A percentile compares a stretch with the other conserved stretches of the same genome.
Conservation (phyloP, 2,888 invertebrate species). For the Spisula subtruncata region DNA sequence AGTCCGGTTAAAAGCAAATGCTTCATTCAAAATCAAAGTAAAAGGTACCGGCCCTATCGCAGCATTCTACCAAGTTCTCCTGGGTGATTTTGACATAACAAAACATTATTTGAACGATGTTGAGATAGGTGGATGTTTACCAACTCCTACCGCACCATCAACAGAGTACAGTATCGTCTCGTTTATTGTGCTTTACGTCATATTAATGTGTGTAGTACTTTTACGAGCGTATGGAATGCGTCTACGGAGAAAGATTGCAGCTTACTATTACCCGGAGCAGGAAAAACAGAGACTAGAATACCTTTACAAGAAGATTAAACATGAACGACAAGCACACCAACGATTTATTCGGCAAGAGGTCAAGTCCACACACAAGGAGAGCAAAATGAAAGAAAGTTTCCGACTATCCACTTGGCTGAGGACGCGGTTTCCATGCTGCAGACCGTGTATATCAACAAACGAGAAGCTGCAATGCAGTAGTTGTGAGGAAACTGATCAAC, state of each 20-base stretch:
- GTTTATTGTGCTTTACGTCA: slow-evolving; percentile 62
- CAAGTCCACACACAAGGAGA: slow-evolving; percentile 65
- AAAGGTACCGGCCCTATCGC: slow-evolving; percentile 17
- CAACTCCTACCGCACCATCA: slow-evolving; percentile 64
- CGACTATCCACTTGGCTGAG: slow-evolving; percentile 63
- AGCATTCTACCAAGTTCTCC: not conserved
- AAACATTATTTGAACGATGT: slow-evolving; percentile 53
- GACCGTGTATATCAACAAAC: slow-evolving; percentile 32
- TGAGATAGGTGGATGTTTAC: slow-evolving; percentile 69
- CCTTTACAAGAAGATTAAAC: slow-evolving; percentile 70
- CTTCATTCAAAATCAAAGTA: not conserved
- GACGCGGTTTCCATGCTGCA: slow-evolving; percentile 49
- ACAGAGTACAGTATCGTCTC: slow-evolving; percentile 44
- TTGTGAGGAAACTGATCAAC: slow-evolving; percentile 54
- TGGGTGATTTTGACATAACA: slow-evolving; percentile 51
- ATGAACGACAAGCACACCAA: slow-evolving; percentile 40
- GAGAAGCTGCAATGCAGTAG: slow-evolving; percentile 58
- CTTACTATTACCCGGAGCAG: slow-evolving; percentile 73
- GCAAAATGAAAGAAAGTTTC: slow-evolving; percentile 63
- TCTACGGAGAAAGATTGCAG: slow-evolving; percentile 69
- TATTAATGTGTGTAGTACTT: slow-evolving; percentile 65
- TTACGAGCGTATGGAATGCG: slow-evolving; percentile 72
- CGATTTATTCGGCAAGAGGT: slow-evolving; percentile 64
- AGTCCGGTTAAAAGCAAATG: not conserved
- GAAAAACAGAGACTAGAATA: slow-evolving; percentile 66